A percentile compares a stretch with the other conserved stretches of the same genome.
phyloP scores from a whole-genome alignment of 2,797 vertebrate genomes.

The Sebastes steindachneri region DNA sequence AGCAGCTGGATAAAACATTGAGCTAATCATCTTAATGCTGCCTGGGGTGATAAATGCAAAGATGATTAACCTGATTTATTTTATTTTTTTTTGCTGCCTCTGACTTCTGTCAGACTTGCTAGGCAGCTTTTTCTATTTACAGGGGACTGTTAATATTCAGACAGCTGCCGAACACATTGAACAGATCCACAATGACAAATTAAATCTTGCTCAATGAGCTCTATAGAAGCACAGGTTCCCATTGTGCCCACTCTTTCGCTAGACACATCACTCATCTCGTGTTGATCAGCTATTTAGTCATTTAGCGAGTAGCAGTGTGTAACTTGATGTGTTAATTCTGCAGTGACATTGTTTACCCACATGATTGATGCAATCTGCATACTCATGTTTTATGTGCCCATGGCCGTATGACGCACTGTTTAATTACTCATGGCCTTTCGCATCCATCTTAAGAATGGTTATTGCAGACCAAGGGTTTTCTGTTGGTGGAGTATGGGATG shows the following conservation, averaged over 20 bases:
- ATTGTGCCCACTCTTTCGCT: background rate
- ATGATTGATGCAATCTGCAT: slow-evolving; percentile 20
- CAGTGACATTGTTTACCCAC: slow-evolving; percentile 15
- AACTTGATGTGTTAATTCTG: slow-evolving; percentile 12
- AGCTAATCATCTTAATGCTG: slow-evolving; percentile 47
- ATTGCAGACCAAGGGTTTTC: background rate
- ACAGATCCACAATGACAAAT: background rate
- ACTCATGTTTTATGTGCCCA: background rate
- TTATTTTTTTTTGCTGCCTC: background rate
- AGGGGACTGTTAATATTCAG: slow-evolving; percentile 11
- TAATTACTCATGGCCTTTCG: slow-evolving; percentile 15
- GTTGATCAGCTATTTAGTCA: slow-evolving; percentile 23
- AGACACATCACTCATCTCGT: background rate
- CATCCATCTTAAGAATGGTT: background rate
- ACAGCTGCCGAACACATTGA: background rate
- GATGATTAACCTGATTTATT: slow-evolving; percentile 35
- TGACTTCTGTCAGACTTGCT: slow-evolving; percentile 6
- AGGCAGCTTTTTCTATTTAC: slow-evolving; percentile 3
- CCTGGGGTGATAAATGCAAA: slow-evolving; percentile 58
- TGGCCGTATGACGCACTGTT: background rate
- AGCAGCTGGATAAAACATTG: slow-evolving; percentile 47
- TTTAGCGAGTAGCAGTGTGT: slow-evolving; percentile 5
- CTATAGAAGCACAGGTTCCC: background rate
- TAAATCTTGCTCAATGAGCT: background rate
- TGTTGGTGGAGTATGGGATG: background rate